Percentiles rank a stretch among this genome's conserved stretches.
These are phyloP conservation scores for Corythornis madagascariensis DNA, from an alignment of 2,113 vertebrate genomes.

Conservation along the genomic window DNA sequence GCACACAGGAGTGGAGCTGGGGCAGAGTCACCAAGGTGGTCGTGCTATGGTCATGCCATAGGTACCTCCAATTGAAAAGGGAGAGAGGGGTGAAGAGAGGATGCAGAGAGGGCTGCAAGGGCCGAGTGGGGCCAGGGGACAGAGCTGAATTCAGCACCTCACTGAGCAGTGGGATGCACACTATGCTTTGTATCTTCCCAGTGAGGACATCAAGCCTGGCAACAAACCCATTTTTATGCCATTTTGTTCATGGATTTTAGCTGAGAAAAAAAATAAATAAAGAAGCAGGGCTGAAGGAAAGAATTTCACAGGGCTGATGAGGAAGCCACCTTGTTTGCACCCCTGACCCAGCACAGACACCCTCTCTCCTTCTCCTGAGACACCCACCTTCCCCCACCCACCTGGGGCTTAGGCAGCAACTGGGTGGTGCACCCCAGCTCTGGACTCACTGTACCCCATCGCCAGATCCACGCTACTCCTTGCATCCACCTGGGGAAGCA, in stretches of 20 bases:
- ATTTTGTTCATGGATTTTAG: not conserved
- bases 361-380: not conserved
- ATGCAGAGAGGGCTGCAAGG: not conserved
- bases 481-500: fast-evolving
- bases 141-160: not conserved
- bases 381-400: fast-evolving
- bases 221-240: not conserved
- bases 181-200: not conserved
- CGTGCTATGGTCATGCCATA: fast-evolving
- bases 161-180: not conserved
- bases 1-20: not conserved
- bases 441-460: fast-evolving
- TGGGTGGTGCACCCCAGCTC: not conserved
- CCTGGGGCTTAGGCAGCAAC: not conserved
- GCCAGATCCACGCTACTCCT: not conserved
- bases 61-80: fast-evolving
- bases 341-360: not conserved
- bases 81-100: not conserved
- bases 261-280: not conserved
- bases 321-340: not conserved
- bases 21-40: not conserved
- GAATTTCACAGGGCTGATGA: not conserved
- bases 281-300: not conserved
- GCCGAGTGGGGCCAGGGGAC: not conserved
- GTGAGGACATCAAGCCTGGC: not conserved